phyloP scores from a whole-genome alignment of 2,888 invertebrate species.

The Glomeris marginata region DNA sequence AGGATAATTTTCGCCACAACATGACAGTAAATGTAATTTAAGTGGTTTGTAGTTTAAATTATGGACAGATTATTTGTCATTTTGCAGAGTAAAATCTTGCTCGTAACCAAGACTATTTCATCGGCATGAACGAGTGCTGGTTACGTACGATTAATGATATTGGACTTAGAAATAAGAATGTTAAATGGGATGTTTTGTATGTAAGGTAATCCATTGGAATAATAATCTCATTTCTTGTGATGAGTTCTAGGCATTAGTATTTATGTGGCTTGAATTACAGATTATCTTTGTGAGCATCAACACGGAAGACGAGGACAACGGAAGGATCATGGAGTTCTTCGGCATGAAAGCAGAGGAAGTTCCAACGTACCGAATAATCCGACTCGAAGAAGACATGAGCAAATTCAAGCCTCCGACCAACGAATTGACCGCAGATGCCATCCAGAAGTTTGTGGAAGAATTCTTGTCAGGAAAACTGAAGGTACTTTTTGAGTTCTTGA shows the following conservation, averaged over 20 bases:
- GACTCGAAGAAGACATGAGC: slow-evolving; percentile 91
- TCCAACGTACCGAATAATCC: slow-evolving; percentile 79
- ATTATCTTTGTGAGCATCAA: slow-evolving; percentile 92
- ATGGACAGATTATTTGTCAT: no score
- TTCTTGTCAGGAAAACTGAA: slow-evolving; percentile 87
- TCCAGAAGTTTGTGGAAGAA: slow-evolving; percentile 64
- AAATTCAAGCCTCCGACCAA: slow-evolving; percentile 79
- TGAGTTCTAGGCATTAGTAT: no score
- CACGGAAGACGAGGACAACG: slow-evolving; percentile 88
- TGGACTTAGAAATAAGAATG: background rate
- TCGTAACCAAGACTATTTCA: no score
- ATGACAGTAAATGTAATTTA: no score
- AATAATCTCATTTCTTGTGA: background rate
- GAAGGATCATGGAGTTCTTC: slow-evolving; percentile 97
- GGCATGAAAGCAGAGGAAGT: slow-evolving; percentile 90
- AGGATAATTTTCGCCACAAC: no score
- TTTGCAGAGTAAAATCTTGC: no score
- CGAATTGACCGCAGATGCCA: slow-evolving; percentile 50
- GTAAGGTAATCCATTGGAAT: background rate
- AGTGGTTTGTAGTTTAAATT: no score
- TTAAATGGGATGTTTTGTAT: background rate
- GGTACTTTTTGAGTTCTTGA: slow-evolving; percentile 24
- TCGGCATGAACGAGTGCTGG: no score
- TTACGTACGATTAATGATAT: background rate
- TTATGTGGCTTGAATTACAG: slow-evolving; percentile 29